Conservation (phyloP, 2,797 vertebrate species). For the Enoplosus armatus region DNA sequence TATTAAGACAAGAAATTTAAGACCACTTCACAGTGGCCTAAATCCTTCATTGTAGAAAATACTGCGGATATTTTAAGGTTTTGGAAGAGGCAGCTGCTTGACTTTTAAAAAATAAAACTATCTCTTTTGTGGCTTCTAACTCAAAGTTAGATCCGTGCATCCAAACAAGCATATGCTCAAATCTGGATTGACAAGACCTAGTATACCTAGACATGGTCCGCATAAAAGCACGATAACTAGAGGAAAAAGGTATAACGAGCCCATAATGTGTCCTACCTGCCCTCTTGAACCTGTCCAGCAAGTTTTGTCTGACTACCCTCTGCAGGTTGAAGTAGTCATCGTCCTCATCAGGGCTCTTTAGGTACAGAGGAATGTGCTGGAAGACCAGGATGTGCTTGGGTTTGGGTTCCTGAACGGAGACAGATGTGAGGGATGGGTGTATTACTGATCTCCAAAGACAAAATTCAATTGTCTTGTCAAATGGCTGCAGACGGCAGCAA, state of each 20-base stretch:
- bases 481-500: background rate
- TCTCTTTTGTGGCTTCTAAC: slow-evolving; percentile 1
- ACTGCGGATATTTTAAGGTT: slow-evolving; percentile 22
- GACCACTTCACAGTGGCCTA: slow-evolving; percentile 38
- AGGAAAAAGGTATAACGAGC: background rate
- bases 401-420: slow-evolving; percentile 67
- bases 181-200: slow-evolving; percentile 2
- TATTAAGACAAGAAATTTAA: slow-evolving; percentile 57
- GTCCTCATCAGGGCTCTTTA: slow-evolving; percentile 89
- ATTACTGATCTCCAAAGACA: background rate
- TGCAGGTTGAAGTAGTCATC: slow-evolving; percentile 95
- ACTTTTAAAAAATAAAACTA: slow-evolving; percentile 17
- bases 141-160: background rate
- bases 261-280: slow-evolving; percentile 80
- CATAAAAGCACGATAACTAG: background rate
- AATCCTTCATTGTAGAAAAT: slow-evolving; percentile 46
- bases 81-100: background rate
- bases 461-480: slow-evolving; percentile 25
- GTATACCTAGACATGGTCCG: too few relatives aligned
- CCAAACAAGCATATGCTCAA: slow-evolving; percentile 3
- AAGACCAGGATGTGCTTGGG: slow-evolving; percentile 91
- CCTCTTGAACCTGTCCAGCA: slow-evolving; percentile 91
- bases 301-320: slow-evolving; percentile 82
- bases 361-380: slow-evolving; percentile 96
- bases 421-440: slow-evolving; percentile 8